Evolutionary conservation across 2,888 invertebrate species (phyloP), one percentile per base, ranked within the genome.

Genomic region (Eupeodes latifasciatus): DNA sequence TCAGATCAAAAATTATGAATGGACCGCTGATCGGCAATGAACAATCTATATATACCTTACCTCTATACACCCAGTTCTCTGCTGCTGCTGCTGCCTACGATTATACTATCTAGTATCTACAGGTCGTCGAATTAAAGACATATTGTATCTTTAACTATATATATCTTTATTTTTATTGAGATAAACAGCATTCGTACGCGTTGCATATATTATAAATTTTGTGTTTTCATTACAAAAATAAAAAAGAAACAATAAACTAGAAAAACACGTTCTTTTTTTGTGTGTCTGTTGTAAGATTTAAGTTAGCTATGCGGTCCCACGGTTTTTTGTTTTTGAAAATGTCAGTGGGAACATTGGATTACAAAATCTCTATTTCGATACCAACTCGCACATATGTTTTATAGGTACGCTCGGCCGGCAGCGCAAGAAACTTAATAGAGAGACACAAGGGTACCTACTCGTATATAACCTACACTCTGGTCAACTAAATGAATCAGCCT

Each of bases 321-420:
- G 81, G 85, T 81, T 67, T 67, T 81, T 67, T 59, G 16, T 64
- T 71, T 55, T 44, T 71, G 53, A 16, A 85, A 85, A 85, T 81
- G 81, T 64, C 81, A 85, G 81, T 85, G 85, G 85, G 85, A 85
- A 85, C 61, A 85, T 55, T 57, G 44, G 74, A 69, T 85, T 85
- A 81, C 81, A 66, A 77, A 85, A 85, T 81, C 27, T 77, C 75
- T 75, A 55, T 55, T 40, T 49, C 49, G 49, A 9, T 76, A 71
- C 49, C 5, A 5, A 40, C 53, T 19, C 81, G 44, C 11, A 12
- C 10, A 47, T 7, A 12, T 47, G 12, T 47, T 4, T 47, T 27
- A 3, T 27, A 27, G 27, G 27, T 27, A 27, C 27, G 27, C 27
- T 1, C 19, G 19, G 1, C 19, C 27, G 27, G 27, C 27, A 2